Conservation (phyloP, 2,113 vertebrate species). For the Peromyscus leucopus region DNA sequence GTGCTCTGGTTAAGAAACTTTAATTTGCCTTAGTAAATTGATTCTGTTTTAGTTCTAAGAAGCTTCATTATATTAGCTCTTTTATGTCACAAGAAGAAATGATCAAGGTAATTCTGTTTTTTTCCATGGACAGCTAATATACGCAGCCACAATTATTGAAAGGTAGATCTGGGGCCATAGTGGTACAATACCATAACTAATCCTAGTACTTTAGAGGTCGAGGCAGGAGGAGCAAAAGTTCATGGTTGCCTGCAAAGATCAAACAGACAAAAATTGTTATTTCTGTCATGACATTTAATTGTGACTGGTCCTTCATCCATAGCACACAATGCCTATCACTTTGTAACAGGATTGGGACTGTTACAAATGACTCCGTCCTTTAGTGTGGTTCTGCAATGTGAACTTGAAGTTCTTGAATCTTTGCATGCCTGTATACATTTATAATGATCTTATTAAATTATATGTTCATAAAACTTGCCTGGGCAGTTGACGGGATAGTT, state of each 20-base stretch:
- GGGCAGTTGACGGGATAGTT: background rate
- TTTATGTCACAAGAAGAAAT: background rate
- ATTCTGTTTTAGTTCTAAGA: slow-evolving; percentile 41
- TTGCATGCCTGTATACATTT: background rate
- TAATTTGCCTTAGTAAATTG: background rate
- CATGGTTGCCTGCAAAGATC: background rate
- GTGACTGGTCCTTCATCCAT: background rate
- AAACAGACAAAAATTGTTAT: background rate
- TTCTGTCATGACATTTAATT: background rate
- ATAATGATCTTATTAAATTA: background rate
- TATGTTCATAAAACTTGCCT: background rate
- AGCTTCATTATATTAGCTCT: slow-evolving; percentile 28
- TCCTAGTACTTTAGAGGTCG: background rate
- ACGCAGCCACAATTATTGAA: background rate
- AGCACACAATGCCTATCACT: background rate
- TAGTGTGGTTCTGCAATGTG: background rate
- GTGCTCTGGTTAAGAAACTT: slow-evolving; percentile 8
- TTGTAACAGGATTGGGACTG: background rate
- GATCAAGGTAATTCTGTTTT: background rate
- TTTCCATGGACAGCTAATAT: background rate
- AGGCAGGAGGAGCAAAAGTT: background rate
- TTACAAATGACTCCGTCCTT: background rate
- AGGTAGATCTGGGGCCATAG: background rate
- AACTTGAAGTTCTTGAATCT: slow-evolving; percentile 2
- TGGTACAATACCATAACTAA: background rate